Percentiles rank a stretch among this genome's conserved stretches.
Conservation (phyloP, 2,888 invertebrate genomes). For the Dryobota labecula region DNA sequence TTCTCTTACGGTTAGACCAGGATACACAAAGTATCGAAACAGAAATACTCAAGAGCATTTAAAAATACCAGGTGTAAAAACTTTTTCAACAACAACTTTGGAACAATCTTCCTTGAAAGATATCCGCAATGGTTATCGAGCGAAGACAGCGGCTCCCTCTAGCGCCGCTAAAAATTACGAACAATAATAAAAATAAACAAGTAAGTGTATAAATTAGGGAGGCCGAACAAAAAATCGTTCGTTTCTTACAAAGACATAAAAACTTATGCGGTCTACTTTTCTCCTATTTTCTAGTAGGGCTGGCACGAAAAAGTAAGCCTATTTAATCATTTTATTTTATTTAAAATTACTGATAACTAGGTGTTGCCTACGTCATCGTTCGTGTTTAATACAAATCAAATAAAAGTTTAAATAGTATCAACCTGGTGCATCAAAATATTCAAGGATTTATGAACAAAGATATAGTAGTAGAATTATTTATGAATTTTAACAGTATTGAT, state of each 20-base stretch:
- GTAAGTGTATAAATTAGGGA: constrained; percentile 63
- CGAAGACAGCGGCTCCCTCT: constrained; percentile 49
- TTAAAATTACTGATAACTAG: neutral
- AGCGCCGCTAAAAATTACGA: constrained; percentile 55
- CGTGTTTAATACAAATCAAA: too few species aligned
- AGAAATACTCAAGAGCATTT: constrained; percentile 6
- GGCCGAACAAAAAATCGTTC: constrained; percentile 55
- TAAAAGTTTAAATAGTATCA: too few species aligned
- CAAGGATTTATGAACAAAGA: too few species aligned
- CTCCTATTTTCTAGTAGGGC: constrained; percentile 54
- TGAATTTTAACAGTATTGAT: too few species aligned
- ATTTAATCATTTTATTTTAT: neutral
- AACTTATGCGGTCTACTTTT: constrained; percentile 58
- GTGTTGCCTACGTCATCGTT: neutral
- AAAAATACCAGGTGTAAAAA: constrained; percentile 54
- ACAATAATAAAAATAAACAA: constrained; percentile 67
- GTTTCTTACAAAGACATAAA: constrained; percentile 61
- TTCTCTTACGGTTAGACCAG: neutral
- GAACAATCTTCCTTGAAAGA: constrained; percentile 49
- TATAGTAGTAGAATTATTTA: too few species aligned
- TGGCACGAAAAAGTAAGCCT: constrained; percentile 17
- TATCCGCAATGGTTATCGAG: constrained; percentile 39
- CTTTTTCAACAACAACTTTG: constrained; percentile 41
- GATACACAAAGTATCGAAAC: constrained; percentile 20
- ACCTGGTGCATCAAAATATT: too few species aligned